A percentile compares a stretch with the other conserved stretches of the same genome.
phyloP scores from a whole-genome alignment of 2,888 invertebrate species.

The Ennomos quercinarius region DNA sequence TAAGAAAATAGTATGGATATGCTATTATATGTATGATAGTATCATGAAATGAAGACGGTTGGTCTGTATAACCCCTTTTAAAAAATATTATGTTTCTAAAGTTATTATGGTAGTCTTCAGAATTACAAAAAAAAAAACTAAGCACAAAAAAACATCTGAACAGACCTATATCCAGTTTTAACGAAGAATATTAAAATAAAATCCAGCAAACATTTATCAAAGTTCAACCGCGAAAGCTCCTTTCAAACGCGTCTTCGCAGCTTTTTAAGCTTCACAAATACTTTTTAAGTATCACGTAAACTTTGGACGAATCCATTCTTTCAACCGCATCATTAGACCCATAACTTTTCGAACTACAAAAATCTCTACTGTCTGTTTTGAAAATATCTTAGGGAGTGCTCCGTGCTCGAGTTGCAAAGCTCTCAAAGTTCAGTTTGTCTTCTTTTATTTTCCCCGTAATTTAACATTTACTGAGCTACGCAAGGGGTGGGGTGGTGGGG shows the following conservation, averaged over 20 bases:
- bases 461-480: constrained; percentile 58
- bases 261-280: constrained; percentile 41
- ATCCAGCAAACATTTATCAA: constrained; percentile 16
- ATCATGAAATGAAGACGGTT: too few species aligned
- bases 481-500: constrained; percentile 47
- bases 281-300: constrained; percentile 56
- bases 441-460: constrained; percentile 64
- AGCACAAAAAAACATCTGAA: background rate
- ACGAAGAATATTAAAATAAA: constrained; percentile 28
- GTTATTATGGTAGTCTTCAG: too few species aligned
- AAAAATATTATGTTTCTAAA: too few species aligned
- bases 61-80: too few species aligned
- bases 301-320: constrained; percentile 50
- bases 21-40: too few species aligned
- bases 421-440: constrained; percentile 46
- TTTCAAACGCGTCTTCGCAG: constrained; percentile 42
- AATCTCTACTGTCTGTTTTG: constrained; percentile 19
- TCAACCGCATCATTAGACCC: constrained; percentile 58
- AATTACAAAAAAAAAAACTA: background rate
- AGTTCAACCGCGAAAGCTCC: constrained; percentile 33
- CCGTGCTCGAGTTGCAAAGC: constrained; percentile 14
- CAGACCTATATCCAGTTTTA: constrained; percentile 5
- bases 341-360: constrained; percentile 31
- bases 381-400: constrained; percentile 14
- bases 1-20: too few species aligned